A percentile compares a stretch with the other conserved stretches of the same genome.
phyloP scores from a whole-genome alignment of 2,888 invertebrate genomes.

The Spatulosminthurus flaviceps region DNA sequence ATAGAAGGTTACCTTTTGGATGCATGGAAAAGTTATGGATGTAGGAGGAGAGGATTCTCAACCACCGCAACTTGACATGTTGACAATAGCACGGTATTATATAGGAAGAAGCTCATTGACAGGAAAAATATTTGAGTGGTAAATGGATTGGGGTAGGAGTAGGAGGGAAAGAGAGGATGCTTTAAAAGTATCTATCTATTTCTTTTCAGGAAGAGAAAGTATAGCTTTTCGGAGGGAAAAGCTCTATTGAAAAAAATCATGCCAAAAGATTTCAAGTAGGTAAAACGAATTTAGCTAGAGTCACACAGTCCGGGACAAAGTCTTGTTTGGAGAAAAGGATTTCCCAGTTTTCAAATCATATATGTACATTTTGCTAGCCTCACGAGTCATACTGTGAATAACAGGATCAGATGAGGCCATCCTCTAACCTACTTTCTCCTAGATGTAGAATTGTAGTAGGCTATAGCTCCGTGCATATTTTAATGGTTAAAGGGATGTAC shows the following conservation, averaged over 20 bases:
- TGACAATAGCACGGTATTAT: neutral
- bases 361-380: neutral
- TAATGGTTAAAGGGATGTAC: too few species aligned
- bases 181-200: too few species aligned
- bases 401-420: neutral
- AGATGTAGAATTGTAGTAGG: too few species aligned
- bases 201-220: too few species aligned
- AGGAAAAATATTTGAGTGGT: neutral
- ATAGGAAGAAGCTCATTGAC: neutral
- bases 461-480: too few species aligned
- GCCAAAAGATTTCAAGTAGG: neutral
- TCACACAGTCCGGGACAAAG: neutral
- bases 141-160: neutral
- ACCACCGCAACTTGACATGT: neutral
- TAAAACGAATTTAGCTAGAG: neutral
- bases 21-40: too few species aligned
- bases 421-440: too few species aligned
- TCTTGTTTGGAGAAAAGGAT: neutral
- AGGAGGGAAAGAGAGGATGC: neutral
- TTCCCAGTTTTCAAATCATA: neutral
- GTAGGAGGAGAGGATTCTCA: too few species aligned
- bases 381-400: neutral
- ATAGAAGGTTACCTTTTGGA: too few species aligned
- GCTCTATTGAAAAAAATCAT: neutral
- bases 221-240: too few species aligned